A percentile compares a stretch with the other conserved stretches of the same genome.
Conservation (phyloP, 2,113 vertebrate species). For the Zosterops lateralis region DNA sequence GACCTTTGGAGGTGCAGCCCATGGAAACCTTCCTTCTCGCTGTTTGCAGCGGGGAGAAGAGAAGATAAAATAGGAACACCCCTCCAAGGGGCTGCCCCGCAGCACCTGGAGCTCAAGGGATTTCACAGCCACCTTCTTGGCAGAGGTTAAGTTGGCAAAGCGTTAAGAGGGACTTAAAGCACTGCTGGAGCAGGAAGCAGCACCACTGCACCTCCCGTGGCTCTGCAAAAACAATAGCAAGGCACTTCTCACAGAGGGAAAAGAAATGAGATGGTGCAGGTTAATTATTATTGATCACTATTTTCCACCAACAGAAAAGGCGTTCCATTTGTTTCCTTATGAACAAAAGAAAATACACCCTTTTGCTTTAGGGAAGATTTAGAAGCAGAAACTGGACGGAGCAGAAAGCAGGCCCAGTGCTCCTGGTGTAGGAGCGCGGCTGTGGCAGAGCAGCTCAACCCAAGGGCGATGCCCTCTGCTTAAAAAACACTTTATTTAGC, state of each 20-base stretch:
- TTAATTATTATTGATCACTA: background rate
- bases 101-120: background rate
- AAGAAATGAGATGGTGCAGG: background rate
- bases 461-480: fast-evolving
- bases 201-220: fast-evolving
- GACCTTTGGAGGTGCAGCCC: slow-evolving; percentile 68
- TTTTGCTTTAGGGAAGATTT: background rate
- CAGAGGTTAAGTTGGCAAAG: background rate
- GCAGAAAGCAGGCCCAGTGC: fast-evolving
- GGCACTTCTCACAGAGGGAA: background rate
- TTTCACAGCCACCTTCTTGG: background rate
- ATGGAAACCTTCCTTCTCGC: background rate
- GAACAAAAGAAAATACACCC: background rate
- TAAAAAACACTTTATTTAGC: background rate
- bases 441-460: background rate
- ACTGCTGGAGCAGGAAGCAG: background rate
- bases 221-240: background rate
- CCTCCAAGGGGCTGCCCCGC: background rate
- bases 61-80: background rate
- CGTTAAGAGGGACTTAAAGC: background rate
- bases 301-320: background rate
- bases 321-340: background rate
- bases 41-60: background rate
- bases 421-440: fast-evolving
- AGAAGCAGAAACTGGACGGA: background rate